These are phyloP conservation scores for Oligia strigilis DNA, from an alignment of 2,888 invertebrate genomes.

Conservation along the genomic window DNA sequence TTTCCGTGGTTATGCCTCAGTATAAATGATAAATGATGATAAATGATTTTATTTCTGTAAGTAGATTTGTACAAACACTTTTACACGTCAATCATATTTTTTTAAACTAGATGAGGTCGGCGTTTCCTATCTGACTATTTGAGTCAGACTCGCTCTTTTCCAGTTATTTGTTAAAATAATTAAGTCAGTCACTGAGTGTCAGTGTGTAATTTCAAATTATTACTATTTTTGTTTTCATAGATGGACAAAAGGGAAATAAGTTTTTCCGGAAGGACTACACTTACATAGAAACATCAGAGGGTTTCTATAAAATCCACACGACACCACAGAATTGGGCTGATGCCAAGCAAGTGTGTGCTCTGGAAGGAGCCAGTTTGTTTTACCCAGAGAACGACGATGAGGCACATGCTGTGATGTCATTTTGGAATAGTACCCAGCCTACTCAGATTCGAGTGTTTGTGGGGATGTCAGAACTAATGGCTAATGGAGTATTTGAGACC, in stretches of 20 bases:
- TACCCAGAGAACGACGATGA: conserved; percentile 79
- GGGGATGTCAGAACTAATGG: conserved; percentile 72
- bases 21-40: no score
- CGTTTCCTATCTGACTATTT: no score
- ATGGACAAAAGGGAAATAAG: conserved; percentile 72
- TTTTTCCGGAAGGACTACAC: conserved; percentile 82
- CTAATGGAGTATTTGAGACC: conserved; percentile 25
- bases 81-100: no score
- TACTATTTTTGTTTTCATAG: conserved; percentile 59
- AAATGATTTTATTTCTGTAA: no score
- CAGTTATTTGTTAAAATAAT: no score
- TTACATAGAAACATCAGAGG: conserved; percentile 68
- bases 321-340: conserved; percentile 76
- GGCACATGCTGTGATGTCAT: conserved; percentile 67
- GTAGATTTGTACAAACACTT: no score
- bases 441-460: conserved; percentile 67
- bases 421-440: conserved; percentile 71
- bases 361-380: conserved; percentile 79
- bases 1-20: no score
- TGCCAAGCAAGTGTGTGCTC: conserved; percentile 75
- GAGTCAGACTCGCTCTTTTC: no score
- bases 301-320: conserved; percentile 83
- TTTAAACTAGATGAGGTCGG: no score
- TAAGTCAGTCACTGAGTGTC: no score
- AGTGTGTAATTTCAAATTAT: no score